Evolutionary conservation across 2,113 vertebrate species (phyloP).

Genomic region (Oxygymnocypris stewartii): DNA sequence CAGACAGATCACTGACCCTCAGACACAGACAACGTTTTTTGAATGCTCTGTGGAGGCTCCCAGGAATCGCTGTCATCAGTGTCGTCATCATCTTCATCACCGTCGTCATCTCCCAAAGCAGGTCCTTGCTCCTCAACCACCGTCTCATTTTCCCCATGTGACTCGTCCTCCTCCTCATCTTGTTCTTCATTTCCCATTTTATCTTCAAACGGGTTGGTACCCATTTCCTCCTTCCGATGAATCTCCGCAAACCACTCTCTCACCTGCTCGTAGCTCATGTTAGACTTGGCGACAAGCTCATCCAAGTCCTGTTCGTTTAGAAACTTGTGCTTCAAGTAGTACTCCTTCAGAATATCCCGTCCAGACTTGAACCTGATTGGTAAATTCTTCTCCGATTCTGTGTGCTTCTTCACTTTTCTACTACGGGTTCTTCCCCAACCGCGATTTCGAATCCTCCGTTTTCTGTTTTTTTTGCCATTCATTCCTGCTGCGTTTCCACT

Average conservation of each 20-base stretch:
- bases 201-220: conserved; percentile 86
- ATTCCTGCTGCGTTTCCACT: conserved; percentile 77
- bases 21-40: conserved; percentile 88
- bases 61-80: conserved; percentile 95
- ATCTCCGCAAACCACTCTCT: conserved; percentile 96
- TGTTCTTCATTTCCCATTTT: conserved; percentile 67
- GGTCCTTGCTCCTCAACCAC: conserved; percentile 57
- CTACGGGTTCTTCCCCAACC: conserved; percentile 88
- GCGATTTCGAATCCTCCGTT: conserved; percentile 87
- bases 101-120: conserved; percentile 71
- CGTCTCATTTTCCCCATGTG: conserved; percentile 58
- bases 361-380: conserved; percentile 92
- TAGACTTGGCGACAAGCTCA: conserved; percentile 94
- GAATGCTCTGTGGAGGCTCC: conserved; percentile 94
- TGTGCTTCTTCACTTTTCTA: conserved; percentile 80
- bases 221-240: conserved; percentile 84
- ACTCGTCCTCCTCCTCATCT: conserved; percentile 67
- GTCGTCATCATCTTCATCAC: conserved; percentile 78
- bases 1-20: conserved; percentile 79
- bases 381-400: conserved; percentile 76
- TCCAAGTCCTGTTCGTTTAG: conserved; percentile 97
- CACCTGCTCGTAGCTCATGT: conserved; percentile 98
- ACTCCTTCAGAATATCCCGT: conserved; percentile 92
- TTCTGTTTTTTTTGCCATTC: conserved; percentile 80
- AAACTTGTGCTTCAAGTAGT: conserved; percentile 94